Base-by-base conservation (phyloP, 1,140 invertebrate species). In the Aphidius gifuensis region DNA sequence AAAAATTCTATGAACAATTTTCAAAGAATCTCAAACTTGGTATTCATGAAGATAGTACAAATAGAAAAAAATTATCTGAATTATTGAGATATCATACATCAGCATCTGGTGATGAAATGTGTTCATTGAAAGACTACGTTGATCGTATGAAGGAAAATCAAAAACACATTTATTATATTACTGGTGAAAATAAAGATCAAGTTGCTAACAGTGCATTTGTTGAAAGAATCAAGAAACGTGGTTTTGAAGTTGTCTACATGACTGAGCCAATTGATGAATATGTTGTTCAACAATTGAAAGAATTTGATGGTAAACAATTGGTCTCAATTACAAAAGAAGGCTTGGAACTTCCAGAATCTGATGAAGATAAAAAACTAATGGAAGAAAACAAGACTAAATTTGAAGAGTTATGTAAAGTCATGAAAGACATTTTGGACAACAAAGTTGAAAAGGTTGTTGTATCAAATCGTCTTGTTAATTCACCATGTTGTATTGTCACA, bases 1-100 rank as follows among this genome's bases (percentile, higher is more conserved):
- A 98, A 84, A 99, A 99, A 77, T 99, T 94, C 85, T 99, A 99
- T 74, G 95, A 97, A 77, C 95, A 99, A 77, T 99, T 99, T 83
- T 90, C 88, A 74, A 99, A 98, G 85, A 99, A 99, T 78, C 74
- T 99, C 47, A 99, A 99, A 82, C 82, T 99, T 62, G 97, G 97
- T 68, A 97, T 99, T 68, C 96, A 99, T 73, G 97, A 99, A 82
- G 97, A 99, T 71, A 91, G 90, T 32, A 89, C 90, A 66, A 99
- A 99, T 83, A 86, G 96, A 5, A 92, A 92, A 72, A 98, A 98
- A 79, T 74, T 99, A 51, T 88, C 95, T 5, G 94, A 98, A 65
- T 86, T 97, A 60, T 83, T 99, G 11, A 87, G 96, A 67, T 99
- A 93, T 84, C 85, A 94, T 80, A 96, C 96, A 9, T 97, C 94